These are phyloP conservation scores for Argentina silus DNA, from an alignment of 2,797 vertebrate species.

Conservation along the genomic window DNA sequence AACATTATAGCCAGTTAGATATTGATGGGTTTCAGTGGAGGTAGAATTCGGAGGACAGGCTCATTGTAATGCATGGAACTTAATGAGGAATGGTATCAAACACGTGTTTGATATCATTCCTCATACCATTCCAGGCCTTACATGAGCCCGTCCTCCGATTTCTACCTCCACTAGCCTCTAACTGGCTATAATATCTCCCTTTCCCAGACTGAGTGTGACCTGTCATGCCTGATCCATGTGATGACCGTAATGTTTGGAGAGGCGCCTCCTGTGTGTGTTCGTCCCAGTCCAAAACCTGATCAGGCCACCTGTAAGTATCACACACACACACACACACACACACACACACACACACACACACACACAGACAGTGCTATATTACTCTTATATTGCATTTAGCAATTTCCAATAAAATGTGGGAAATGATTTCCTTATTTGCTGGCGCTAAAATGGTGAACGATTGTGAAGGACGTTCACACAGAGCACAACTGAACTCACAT, in stretches of 20 bases:
- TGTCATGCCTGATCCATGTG: slow-evolving; percentile 88
- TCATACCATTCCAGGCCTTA: no score
- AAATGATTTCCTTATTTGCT: no score
- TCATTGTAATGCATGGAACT: no score
- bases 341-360: slow-evolving; percentile 1
- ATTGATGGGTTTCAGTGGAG: no score
- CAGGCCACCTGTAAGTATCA: slow-evolving; percentile 83
- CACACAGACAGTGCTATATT: background rate
- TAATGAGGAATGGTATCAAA: no score
- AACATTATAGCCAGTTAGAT: background rate
- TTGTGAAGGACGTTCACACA: no score
- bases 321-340: background rate
- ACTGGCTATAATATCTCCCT: background rate
- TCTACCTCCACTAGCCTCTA: background rate
- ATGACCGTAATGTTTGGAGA: slow-evolving; percentile 88
- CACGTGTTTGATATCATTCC: no score
- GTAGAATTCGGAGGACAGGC: no score
- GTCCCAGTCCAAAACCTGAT: slow-evolving; percentile 67
- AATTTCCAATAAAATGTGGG: no score
- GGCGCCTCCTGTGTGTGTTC: slow-evolving; percentile 84
- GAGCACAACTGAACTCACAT: background rate
- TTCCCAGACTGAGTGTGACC: slow-evolving; percentile 84
- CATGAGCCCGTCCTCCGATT: no score
- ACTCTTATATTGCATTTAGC: no score
- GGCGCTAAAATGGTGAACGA: no score